Evolutionary conservation across 1,140 invertebrate genomes (phyloP), one percentile per base, ranked within the genome.

Genomic region (Papilio aristodemus): DNA sequence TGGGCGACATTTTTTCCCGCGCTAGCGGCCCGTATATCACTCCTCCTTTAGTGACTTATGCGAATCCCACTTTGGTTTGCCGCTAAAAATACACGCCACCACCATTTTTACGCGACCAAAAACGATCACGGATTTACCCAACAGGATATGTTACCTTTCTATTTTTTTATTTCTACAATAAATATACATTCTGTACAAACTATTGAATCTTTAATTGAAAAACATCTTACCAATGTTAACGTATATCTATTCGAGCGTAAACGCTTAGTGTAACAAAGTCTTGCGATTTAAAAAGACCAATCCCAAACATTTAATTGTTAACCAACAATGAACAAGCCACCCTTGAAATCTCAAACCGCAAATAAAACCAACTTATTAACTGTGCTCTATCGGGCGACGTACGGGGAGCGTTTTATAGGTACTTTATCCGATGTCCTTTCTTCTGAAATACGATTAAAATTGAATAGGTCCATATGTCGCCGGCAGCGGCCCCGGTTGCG

Each of bases 401-500:
- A 59, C 73, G 83, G 84, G 78, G 78, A 83, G 71, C 81, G 79
- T 85, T 88, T 90, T 89, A 87, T 89, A 86, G 78, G 81, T 80
- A 84, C 86, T 83, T 87, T 89, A 91, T 91, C 77, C 83, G 78
- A 83, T 86, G 85, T 85, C 87, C 85, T 89, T 90, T 91, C 85
- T 89, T 86, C 85, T 86, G 86, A 90, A 89, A 91, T 91, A 80
- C 86, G 89, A 91, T 91, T 90, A 91, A 91, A 90, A 90, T 89
- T 89, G 89, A 88, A 91, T 88, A 89, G 86, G 75, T 88, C 87
- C 87, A 85, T 90, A 90, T 89, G 86, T 87, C 89, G 81, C 73
- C 68, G 74, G 78, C 81, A 81, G 76, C 79, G 79, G 68, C 71
- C 74, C 81, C 80, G 83, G 17, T 90, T 90, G 81, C 87, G 85